Conservation (phyloP, 2,113 vertebrate genomes). For the Podarcis raffonei region DNA sequence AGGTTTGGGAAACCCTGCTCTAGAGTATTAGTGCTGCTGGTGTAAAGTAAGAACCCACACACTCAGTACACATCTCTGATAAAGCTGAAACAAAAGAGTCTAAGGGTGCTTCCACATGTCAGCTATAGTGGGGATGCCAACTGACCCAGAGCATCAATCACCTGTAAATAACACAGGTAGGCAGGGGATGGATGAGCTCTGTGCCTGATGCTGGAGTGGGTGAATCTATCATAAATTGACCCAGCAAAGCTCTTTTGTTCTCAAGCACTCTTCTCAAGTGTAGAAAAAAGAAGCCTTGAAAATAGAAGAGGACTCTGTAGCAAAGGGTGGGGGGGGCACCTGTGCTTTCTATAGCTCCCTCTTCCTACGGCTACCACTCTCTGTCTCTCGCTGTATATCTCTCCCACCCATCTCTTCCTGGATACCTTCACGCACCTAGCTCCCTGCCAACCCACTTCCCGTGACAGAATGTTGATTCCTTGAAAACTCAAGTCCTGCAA, state of each 20-base stretch:
- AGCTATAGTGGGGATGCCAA: not conserved
- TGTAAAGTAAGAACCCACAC: not conserved
- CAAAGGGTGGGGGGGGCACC: not conserved
- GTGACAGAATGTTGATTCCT: not conserved
- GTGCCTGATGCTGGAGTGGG: not conserved
- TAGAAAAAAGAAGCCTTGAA: not conserved
- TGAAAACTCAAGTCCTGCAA: not conserved
- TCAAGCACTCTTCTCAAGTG: not conserved
- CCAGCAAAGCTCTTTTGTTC: not conserved
- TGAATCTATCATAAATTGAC: not conserved
- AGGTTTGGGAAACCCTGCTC: too few relatives aligned
- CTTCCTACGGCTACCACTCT: not conserved
- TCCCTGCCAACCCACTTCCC: not conserved
- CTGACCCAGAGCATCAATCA: not conserved
- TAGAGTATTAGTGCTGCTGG: not conserved
- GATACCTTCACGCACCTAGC: too few relatives aligned
- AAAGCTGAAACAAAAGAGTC: not conserved
- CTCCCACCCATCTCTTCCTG: not conserved
- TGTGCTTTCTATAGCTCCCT: not conserved
- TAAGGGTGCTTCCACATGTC: not conserved
- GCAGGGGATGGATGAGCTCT: not conserved
- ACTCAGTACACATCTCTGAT: conserved; percentile 15
- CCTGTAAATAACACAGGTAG: too few relatives aligned
- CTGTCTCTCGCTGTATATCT: not conserved
- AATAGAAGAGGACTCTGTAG: not conserved